Percentiles rank a stretch among this genome's conserved stretches.
These are phyloP conservation scores for Glossophaga mutica DNA, from an alignment of 2,797 vertebrate genomes.

Conservation along the genomic window DNA sequence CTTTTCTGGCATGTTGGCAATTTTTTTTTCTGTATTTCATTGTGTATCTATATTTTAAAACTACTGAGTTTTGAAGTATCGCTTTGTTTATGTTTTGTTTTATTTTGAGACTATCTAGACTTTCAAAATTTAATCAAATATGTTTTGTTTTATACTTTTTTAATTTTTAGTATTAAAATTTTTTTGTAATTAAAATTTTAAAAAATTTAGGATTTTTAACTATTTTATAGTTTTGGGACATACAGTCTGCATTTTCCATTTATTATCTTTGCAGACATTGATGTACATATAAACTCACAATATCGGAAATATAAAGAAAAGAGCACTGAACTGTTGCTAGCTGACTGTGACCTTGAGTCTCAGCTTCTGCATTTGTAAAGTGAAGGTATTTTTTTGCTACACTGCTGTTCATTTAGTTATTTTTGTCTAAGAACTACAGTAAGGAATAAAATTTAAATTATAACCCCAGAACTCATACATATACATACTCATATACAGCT, in stretches of 20 bases:
- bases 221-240: neutral
- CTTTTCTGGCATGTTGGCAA: neutral
- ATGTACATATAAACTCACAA: neutral
- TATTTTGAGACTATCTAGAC: neutral
- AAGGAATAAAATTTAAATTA: slow-evolving; percentile 4
- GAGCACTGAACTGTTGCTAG: neutral
- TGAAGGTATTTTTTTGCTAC: neutral
- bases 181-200: neutral
- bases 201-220: slow-evolving; percentile 6
- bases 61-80: neutral
- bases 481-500: neutral
- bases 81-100: neutral
- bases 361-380: neutral
- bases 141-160: neutral
- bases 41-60: neutral
- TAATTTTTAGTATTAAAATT: neutral
- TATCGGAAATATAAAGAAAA: neutral
- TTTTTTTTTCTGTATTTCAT: neutral
- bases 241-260: neutral
- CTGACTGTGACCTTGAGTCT: neutral
- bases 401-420: neutral
- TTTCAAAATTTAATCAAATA: neutral
- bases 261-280: neutral
- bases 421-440: neutral
- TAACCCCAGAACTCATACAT: neutral